phyloP scores from a whole-genome alignment of 1,140 invertebrate species.

The Drosophila miranda region DNA sequence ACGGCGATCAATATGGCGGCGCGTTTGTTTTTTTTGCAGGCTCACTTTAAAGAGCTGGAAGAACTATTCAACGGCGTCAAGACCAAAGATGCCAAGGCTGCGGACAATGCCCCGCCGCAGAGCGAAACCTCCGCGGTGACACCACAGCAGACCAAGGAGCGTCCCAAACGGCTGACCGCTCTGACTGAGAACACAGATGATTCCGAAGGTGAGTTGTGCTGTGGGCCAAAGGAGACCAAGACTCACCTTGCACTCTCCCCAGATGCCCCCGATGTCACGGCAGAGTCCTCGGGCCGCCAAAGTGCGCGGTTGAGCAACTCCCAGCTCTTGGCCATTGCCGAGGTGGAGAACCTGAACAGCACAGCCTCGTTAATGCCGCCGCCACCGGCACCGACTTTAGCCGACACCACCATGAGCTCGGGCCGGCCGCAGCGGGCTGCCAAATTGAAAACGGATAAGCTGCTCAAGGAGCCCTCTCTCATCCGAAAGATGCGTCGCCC shows the following conservation, averaged over 20 bases:
- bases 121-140: slow-evolving; percentile 37
- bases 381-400: slow-evolving; percentile 45
- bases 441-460: slow-evolving; percentile 63
- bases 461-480: slow-evolving; percentile 61
- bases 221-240: not conserved
- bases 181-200: slow-evolving; percentile 56
- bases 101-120: slow-evolving; percentile 3
- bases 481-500: slow-evolving; percentile 62
- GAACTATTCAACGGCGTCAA: slow-evolving; percentile 52
- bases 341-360: slow-evolving; percentile 32
- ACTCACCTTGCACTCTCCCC: too few species aligned
- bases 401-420: slow-evolving; percentile 45
- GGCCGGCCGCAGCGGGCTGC: slow-evolving; percentile 68
- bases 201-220: slow-evolving; percentile 36
- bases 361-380: slow-evolving; percentile 68
- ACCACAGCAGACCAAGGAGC: slow-evolving; percentile 75
- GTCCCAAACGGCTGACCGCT: slow-evolving; percentile 60
- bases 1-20: slow-evolving; percentile 15
- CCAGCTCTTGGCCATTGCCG: slow-evolving; percentile 60
- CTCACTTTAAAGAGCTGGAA: slow-evolving; percentile 58
- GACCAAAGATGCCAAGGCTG: slow-evolving; percentile 2
- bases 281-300: slow-evolving; percentile 15
- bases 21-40: slow-evolving; percentile 24
- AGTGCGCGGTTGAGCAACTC: slow-evolving; percentile 58
- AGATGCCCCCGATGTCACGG: not conserved